Evolutionary conservation across 1,140 invertebrate genomes (phyloP), one percentile per base, ranked within the genome.

Genomic region (Acromyrmex charruanus): DNA sequence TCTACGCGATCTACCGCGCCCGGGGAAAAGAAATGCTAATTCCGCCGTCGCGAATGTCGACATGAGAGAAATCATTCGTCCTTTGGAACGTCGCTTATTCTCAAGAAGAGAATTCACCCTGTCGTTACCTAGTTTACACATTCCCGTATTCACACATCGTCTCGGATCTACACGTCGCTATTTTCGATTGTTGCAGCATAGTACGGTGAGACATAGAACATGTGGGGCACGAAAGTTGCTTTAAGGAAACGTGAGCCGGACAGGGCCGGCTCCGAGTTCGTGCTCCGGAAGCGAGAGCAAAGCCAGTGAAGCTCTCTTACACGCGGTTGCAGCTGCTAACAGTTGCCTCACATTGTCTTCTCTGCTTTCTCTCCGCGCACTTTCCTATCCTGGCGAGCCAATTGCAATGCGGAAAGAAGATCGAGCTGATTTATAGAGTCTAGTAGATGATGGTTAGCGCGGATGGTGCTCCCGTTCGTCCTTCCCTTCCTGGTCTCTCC

Each of bases 341-440:
- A 10, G 39, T 44, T 61, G 25, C 35, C 71, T 39, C 44, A n/a
- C 82, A 39, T 39, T 16, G 21, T 55, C 59, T 14, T 39, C n/a
- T 31, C n/a, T 39, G 14, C 7, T 49, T 28, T 61, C 35, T 71
- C 31, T 55, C 18, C 51, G 39, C 66, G 53, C 85, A 71, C 66
- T 84, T 59, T 71, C 1, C 59, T 10, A n/a, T 16, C 10, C n/a
- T 55, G 31, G n/a, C 72, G 14, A 74, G 49, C 35, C 31, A 61
- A 75, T 84, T 39, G 69, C 39, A 39, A 10, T 35, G n/a, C 53
- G 69, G 55, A 61, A 61, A 75, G 55, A 75, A 84, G 55, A 63
- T 35, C 35, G 53, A 58, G 69, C 12, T 63, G 80, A 84, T 84
- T 74, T 74, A 84, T 63, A 49, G 55, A 84, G 80, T 82, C 55